These are phyloP conservation scores for Trichacis sp. DNA, from an alignment of 2,888 invertebrate species.

Conservation along the genomic window DNA sequence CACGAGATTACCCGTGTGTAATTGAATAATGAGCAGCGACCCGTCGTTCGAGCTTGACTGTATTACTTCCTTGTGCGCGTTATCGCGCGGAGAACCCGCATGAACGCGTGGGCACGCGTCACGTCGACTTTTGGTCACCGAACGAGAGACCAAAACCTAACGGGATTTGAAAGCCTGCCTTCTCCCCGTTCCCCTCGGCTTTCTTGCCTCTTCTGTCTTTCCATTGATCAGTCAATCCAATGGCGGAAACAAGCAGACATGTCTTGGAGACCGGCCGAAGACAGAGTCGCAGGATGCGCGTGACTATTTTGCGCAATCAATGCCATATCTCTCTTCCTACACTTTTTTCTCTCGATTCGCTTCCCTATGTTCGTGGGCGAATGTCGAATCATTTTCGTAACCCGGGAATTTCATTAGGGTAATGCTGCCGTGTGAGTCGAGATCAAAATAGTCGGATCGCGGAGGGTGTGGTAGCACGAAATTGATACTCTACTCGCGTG, in stretches of 20 bases:
- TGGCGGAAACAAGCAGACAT: conserved; percentile 43
- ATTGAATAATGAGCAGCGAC: no score
- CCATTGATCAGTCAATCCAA: conserved; percentile 45
- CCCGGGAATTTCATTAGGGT: background rate
- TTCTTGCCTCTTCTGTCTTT: conserved; percentile 26
- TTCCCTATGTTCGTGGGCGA: conserved; percentile 17
- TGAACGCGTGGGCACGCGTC: conserved; percentile 50
- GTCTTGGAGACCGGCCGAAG: conserved; percentile 32
- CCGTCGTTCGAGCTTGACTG: conserved; percentile 23
- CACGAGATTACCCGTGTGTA: no score
- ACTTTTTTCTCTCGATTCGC: conserved; percentile 29
- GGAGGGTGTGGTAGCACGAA: conserved; percentile 1
- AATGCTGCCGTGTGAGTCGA: background rate
- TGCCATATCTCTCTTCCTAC: conserved; percentile 23
- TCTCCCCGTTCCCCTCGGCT: no score
- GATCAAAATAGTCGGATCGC: background rate
- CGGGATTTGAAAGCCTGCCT: conserved; percentile 62
- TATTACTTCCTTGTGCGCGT: conserved; percentile 23
- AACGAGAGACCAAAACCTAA: conserved; percentile 47
- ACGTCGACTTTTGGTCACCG: conserved; percentile 41
- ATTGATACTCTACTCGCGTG: conserved; percentile 16
- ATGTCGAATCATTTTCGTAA: no score
- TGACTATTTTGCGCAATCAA: conserved; percentile 61
- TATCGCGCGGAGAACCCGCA: conserved; percentile 48
- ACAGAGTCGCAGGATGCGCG: conserved; percentile 58